These are phyloP conservation scores for Halcyon malimbica DNA, from an alignment of 2,113 vertebrate species.

Conservation along the genomic window DNA sequence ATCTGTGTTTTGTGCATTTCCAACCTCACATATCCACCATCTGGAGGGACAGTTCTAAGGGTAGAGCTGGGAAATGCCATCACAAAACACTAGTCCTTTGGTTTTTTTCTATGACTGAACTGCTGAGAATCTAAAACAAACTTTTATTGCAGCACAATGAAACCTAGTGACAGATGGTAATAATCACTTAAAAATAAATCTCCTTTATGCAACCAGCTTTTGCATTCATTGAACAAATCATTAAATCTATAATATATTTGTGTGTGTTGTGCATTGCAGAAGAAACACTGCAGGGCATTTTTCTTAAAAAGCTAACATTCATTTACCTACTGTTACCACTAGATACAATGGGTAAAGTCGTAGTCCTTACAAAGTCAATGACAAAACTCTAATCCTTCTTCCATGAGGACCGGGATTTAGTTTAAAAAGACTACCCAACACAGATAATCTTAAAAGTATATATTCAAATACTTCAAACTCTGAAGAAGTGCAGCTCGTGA, in stretches of 20 bases:
- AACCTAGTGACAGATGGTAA: constrained; percentile 63
- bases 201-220: constrained; percentile 52
- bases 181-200: constrained; percentile 56
- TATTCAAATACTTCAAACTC: neutral
- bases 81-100: neutral
- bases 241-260: neutral
- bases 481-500: neutral
- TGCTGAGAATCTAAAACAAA: constrained; percentile 32
- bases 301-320: neutral
- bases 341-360: neutral
- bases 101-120: neutral
- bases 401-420: neutral
- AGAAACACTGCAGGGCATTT: neutral
- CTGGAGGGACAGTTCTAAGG: neutral
- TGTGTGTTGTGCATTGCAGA: neutral
- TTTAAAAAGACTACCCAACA: neutral
- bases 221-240: constrained; percentile 43
- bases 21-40: neutral
- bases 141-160: constrained; percentile 48
- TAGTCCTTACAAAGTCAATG: neutral
- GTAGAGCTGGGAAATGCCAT: neutral
- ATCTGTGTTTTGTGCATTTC: neutral
- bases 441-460: neutral
- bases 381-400: neutral
- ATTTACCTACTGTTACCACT: neutral